Conservation (phyloP, 1,140 invertebrate species). For the Calliopsis andreniformis region DNA sequence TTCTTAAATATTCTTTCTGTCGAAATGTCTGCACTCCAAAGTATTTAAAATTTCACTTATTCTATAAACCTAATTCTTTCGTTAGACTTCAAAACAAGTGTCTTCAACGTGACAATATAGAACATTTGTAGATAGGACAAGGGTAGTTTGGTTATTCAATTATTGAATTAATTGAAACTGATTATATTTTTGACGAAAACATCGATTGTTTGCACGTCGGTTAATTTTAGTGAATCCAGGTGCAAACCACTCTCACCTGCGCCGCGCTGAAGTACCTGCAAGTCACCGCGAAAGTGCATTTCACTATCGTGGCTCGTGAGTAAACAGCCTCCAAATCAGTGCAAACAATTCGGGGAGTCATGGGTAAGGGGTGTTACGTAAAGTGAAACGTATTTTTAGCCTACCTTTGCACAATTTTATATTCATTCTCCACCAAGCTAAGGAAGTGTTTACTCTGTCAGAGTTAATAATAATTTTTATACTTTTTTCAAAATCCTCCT, state of each 20-base stretch:
- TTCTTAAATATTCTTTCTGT: too few species aligned
- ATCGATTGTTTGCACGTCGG: conserved; percentile 25
- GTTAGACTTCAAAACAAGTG: too few species aligned
- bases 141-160: conserved; percentile 51
- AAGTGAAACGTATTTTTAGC: conserved; percentile 15
- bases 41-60: too few species aligned
- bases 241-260: conserved; percentile 65
- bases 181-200: conserved; percentile 8
- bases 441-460: too few species aligned
- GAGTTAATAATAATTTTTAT: too few species aligned
- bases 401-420: too few species aligned
- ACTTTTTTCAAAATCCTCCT: too few species aligned
- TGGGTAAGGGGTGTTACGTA: conserved; percentile 34
- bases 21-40: too few species aligned
- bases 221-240: conserved; percentile 59
- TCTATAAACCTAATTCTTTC: too few species aligned
- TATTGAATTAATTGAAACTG: conserved; percentile 42
- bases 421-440: too few species aligned
- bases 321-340: conserved; percentile 56
- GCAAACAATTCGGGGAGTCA: conserved; percentile 39
- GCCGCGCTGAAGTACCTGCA: conserved; percentile 53
- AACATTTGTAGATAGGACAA: too few species aligned
- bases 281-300: conserved; percentile 61
- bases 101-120: too few species aligned
- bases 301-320: conserved; percentile 44